These are phyloP conservation scores for Pseudoips prasinana DNA, from an alignment of 2,888 invertebrate genomes.

Conservation along the genomic window DNA sequence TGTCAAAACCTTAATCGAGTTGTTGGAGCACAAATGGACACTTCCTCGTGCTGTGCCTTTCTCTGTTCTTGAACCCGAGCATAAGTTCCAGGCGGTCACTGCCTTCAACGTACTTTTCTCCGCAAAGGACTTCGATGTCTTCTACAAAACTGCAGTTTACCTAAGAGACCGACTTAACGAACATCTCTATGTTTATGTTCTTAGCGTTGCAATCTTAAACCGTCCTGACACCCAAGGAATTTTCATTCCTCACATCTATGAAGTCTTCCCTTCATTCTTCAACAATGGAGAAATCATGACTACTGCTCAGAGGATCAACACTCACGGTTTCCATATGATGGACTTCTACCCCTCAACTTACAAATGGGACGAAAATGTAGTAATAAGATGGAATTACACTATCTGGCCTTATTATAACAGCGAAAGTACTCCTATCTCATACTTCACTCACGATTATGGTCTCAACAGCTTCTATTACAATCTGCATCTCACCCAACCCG, in stretches of 20 bases:
- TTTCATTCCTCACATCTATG: constrained; percentile 86
- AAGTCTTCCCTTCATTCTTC: constrained; percentile 88
- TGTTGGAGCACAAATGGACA: constrained; percentile 74
- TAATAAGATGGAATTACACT: constrained; percentile 84
- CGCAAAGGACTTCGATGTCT: constrained; percentile 87
- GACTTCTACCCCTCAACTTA: constrained; percentile 55
- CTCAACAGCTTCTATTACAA: constrained; percentile 86
- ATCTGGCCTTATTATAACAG: constrained; percentile 78
- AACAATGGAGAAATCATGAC: constrained; percentile 85
- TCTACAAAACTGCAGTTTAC: constrained; percentile 86
- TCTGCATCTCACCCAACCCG: constrained; percentile 82
- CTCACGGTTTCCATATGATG: constrained; percentile 52
- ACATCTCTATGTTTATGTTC: constrained; percentile 85
- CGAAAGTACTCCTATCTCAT: constrained; percentile 82
- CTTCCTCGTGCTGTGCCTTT: constrained; percentile 83
- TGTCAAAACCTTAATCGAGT: constrained; percentile 78
- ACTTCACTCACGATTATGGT: constrained; percentile 88
- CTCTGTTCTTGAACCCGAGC: constrained; percentile 76
- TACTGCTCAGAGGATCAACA: constrained; percentile 83
- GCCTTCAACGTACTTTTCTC: constrained; percentile 86
- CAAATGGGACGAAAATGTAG: constrained; percentile 69
- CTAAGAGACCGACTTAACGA: constrained; percentile 86
- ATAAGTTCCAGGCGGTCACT: constrained; percentile 83
- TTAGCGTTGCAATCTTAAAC: constrained; percentile 83
- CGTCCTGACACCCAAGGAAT: constrained; percentile 84